Percentiles rank a stretch among this genome's conserved stretches.
Evolutionary conservation across 2,113 vertebrate genomes (phyloP).

Genomic region (Vimba vimba): DNA sequence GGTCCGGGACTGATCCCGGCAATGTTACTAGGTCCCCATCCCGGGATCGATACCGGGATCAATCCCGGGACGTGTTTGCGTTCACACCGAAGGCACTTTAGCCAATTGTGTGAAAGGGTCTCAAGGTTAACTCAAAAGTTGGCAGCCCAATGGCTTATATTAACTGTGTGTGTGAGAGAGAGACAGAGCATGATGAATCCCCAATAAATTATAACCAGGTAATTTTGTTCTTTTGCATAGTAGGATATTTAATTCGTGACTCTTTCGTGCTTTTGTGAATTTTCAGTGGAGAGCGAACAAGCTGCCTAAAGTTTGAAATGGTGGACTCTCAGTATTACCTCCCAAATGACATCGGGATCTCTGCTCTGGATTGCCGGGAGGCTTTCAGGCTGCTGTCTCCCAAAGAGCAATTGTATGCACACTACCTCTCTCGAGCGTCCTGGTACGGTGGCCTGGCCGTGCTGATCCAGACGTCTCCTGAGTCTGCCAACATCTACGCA

Average conservation of each 20-base stretch:
- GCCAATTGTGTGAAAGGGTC: no score
- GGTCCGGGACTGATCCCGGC: no score
- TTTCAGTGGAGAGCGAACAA: conserved; percentile 33
- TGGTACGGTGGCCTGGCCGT: conserved; percentile 90
- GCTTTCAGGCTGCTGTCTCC: conserved; percentile 85
- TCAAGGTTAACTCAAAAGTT: no score
- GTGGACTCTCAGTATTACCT: conserved; percentile 90
- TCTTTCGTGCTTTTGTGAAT: not conserved
- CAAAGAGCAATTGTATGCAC: conserved; percentile 85
- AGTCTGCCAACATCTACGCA: conserved; percentile 85
- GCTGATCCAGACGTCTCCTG: conserved; percentile 88
- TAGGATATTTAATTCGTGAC: not conserved
- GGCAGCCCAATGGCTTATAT: no score
- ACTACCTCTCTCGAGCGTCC: conserved; percentile 84
- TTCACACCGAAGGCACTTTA: no score
- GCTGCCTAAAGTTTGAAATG: conserved; percentile 68
- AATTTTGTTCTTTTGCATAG: not conserved
- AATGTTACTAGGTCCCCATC: no score
- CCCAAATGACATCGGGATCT: conserved; percentile 86
- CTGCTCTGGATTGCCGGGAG: conserved; percentile 83
- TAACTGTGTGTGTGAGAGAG: not conserved
- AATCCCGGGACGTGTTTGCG: no score
- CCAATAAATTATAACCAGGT: not conserved
- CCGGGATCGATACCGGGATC: no score
- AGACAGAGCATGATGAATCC: not conserved